These are phyloP conservation scores for Martes martes DNA, from an alignment of 2,113 vertebrate species.

Conservation along the genomic window DNA sequence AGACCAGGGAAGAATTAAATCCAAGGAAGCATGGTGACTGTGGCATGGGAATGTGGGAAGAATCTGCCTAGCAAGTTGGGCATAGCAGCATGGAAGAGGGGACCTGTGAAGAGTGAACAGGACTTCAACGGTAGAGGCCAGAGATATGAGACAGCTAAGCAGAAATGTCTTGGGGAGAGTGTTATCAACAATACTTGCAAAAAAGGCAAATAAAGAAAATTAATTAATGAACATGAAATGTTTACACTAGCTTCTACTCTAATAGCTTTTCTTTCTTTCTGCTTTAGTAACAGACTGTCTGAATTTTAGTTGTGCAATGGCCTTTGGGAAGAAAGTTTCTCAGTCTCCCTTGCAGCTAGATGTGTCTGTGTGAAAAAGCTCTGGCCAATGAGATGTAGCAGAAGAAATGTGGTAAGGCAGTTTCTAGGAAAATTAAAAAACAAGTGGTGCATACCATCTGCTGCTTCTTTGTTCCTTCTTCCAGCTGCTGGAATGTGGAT, in stretches of 20 bases:
- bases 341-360: background rate
- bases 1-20: background rate
- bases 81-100: background rate
- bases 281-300: background rate
- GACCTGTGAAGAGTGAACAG: background rate
- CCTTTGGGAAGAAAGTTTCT: background rate
- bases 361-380: background rate
- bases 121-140: background rate
- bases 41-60: background rate
- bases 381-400: background rate
- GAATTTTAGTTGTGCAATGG: background rate
- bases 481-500: background rate
- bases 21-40: background rate
- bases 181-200: background rate
- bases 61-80: background rate
- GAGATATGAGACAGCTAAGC: background rate
- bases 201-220: background rate
- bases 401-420: background rate
- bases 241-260: background rate
- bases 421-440: background rate
- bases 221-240: background rate
- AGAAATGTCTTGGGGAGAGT: background rate
- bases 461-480: background rate
- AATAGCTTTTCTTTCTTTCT: background rate
- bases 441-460: background rate